Evolutionary conservation across 2,113 vertebrate genomes (phyloP), one percentile per base, ranked within the genome.

Genomic region (Psilopsiagon aymara): DNA sequence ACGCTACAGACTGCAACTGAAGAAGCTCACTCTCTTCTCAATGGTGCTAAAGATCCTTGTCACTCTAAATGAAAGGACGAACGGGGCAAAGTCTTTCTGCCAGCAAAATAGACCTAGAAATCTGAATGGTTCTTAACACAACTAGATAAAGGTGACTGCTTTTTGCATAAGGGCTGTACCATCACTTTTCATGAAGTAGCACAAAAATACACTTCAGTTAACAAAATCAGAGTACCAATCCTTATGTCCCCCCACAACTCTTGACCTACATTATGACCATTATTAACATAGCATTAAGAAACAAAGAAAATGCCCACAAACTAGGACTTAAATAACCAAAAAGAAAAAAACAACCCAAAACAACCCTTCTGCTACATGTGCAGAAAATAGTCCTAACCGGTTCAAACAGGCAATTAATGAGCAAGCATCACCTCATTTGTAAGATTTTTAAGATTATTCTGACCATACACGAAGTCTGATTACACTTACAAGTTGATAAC

Each of bases 201-300:
- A 52, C 44, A 52, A 70, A 75, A 73, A 39, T 5, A 47, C 14
- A 47, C 14, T 28, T 4, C 0, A 84, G 41, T 57, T 17, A 46
- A 28, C 18, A 80, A 87, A 86, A 82, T 44, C 4, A 53, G 18
- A 74, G 63, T 6, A 11, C 9, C 46, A 64, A 87, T 46, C 8
- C 2, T 33, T 28, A 18, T 60, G 24, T 17, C 2, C 6, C 6
- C 24, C 4, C 5, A 13, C 60, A 41, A 3, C 4, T 41, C 14
- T 5, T 31, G 31, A 64, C 28, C 46, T 77, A 46, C 17, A 31
- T 19, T 35, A 59, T 35, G 57, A 59, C 9, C 33, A 52, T 76
- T 18, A 67, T 14, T 17, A 75, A 17, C 5, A 29, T 1, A n/a
- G 13, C 14, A 69, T 43, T 28, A 77, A 68, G 37, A 62, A 47